Conservation (phyloP, 2,797 vertebrate genomes). For the Tenualosa ilisha region DNA sequence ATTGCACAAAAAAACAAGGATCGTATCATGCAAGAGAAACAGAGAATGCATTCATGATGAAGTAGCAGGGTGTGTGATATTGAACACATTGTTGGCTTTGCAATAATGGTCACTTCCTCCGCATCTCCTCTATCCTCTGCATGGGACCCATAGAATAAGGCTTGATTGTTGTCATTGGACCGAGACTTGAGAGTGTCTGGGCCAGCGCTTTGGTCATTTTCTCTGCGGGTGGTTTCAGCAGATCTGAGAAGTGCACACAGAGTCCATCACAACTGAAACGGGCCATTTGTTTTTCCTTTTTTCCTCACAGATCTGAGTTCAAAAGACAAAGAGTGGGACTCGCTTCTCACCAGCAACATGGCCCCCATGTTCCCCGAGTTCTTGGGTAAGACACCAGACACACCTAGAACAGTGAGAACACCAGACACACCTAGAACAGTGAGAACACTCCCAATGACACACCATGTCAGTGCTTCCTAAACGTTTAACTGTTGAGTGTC, state of each 20-base stretch:
- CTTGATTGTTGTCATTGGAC: slow-evolving; percentile 14
- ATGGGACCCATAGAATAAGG: background rate
- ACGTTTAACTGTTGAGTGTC: no score
- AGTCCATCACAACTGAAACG: background rate
- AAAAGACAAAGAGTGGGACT: slow-evolving; percentile 69
- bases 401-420: background rate
- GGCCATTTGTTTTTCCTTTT: slow-evolving; percentile 8
- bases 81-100: background rate
- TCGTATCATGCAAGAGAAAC: background rate
- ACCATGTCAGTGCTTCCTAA: background rate
- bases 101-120: background rate
- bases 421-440: background rate
- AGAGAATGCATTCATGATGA: background rate
- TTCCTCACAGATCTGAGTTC: slow-evolving; percentile 60
- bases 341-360: slow-evolving; percentile 89
- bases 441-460: background rate
- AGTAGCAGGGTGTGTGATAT: background rate
- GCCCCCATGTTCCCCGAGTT: slow-evolving; percentile 89
- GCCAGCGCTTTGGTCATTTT: background rate
- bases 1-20: background rate
- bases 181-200: background rate
- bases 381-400: slow-evolving; percentile 72
- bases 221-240: background rate
- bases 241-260: background rate
- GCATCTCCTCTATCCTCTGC: background rate